A percentile compares a stretch with the other conserved stretches of the same genome.
Evolutionary conservation across 2,797 vertebrate genomes (phyloP).

Genomic region (Sebastes hopkinsi): DNA sequence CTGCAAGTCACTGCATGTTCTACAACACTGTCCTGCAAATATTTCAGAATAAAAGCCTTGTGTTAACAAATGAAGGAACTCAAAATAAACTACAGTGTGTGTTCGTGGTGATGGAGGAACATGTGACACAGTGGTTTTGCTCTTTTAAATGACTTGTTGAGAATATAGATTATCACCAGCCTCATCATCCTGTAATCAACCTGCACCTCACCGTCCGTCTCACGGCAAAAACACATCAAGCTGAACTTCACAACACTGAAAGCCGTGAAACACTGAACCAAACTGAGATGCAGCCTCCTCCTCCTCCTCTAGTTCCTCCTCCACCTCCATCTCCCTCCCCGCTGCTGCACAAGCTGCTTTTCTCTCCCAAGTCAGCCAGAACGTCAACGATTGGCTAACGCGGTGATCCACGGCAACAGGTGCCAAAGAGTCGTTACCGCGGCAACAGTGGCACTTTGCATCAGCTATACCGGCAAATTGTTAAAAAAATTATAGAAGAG

Average conservation of each 20-base stretch:
- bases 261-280: not conserved
- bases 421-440: conserved; percentile 51
- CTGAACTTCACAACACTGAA: not conserved
- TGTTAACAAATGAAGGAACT: not conserved
- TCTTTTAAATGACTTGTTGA: too few species aligned
- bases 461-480: conserved; percentile 15
- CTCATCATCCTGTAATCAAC: too few species aligned
- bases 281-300: not conserved
- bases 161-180: too few species aligned
- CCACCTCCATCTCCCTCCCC: not conserved
- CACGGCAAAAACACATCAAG: not conserved
- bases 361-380: conserved; percentile 19
- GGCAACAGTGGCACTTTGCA: conserved; percentile 44
- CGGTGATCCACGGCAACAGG: conserved; percentile 52
- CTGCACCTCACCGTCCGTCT: too few species aligned
- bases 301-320: not conserved
- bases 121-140: too few species aligned
- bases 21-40: too few species aligned
- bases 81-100: not conserved
- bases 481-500: not conserved
- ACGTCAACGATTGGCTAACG: conserved; percentile 2
- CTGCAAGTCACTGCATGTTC: too few species aligned
- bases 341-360: not conserved
- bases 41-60: too few species aligned
- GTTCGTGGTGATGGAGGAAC: not conserved